Base-by-base conservation (phyloP, 2,797 vertebrate genomes). In the Miichthys miiuy region DNA sequence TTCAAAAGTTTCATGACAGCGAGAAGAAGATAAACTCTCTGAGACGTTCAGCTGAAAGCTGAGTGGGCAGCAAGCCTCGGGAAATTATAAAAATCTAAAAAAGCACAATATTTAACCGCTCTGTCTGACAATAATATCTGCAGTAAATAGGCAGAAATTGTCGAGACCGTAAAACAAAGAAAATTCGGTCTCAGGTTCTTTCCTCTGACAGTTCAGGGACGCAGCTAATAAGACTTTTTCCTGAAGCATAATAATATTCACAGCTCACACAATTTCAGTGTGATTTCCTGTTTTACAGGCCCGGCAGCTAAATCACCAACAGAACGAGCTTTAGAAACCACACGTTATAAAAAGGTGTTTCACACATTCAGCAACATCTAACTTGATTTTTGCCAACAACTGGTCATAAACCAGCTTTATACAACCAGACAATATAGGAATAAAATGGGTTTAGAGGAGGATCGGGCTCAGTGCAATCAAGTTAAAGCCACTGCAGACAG, bases 221-320 rank as follows among this genome's bases (percentile, higher is more conserved):
- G 7, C 6, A 16, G 58, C 14, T 41, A 25, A 25, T 44, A 64
- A 38, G 25, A 21, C 5, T 47, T 30, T 11, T n/a, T 11, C 25
- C 14, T 48, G 23, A 21, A 16, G 30, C 2, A 12, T 14, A 42
- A 50, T 30, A 25, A 42, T 1, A 27, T 25, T 38, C 16, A n/a
- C 18, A 38, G 25, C 46, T 30, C 16, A 73, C 16, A 48, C 2
- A 2, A 44, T n/a, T 27, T 61, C 2, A 57, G 20, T 41, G 10
- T 16, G 11, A 79, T 47, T 75, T 65, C 55, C 42, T 70, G 66
- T 20, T 65, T 50, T 16, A 21, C 41, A n/a, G 38, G 21, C 9
- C n/a, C 6, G 51, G 16, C 47, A 23, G 63, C 34, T 63, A 8
- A 41, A 30, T 56, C n/a, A 30, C 1, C 9, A 47, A 30, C 17